These are phyloP conservation scores for Epizoanthus scotinus DNA, from an alignment of 92 coral and sea anemone genomes.

Conservation along the genomic window DNA sequence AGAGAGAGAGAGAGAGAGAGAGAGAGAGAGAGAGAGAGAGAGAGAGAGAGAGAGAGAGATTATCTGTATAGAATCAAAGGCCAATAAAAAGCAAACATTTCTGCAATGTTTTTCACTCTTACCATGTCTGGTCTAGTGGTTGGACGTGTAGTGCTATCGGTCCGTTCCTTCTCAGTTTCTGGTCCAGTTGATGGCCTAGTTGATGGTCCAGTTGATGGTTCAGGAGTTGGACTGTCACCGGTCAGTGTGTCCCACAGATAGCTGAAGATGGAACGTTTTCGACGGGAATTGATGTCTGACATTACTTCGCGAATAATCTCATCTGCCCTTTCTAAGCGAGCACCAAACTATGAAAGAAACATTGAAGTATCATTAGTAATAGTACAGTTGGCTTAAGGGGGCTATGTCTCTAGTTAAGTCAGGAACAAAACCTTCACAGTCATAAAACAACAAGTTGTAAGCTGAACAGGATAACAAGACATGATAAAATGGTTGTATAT, in stretches of 20 bases:
- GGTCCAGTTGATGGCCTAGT: slow-evolving; percentile 36
- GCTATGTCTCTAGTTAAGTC: too few relatives aligned
- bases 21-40: too few relatives aligned
- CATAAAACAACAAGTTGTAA: too few relatives aligned
- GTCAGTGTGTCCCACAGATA: slow-evolving; percentile 28
- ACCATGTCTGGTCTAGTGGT: slow-evolving; percentile 1
- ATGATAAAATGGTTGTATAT: too few relatives aligned
- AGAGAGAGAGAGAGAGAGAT: too few relatives aligned
- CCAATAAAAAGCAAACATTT: too few relatives aligned
- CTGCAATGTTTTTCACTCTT: too few relatives aligned
- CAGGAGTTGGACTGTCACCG: slow-evolving; percentile 2
- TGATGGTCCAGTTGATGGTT: neutral
- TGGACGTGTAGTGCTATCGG: neutral
- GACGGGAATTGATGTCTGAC: slow-evolving; percentile 60
- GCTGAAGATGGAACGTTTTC: slow-evolving; percentile 69
- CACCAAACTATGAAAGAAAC: slow-evolving; percentile 61
- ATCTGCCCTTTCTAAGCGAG: slow-evolving; percentile 79
- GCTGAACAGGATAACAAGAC: too few relatives aligned
- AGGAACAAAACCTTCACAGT: too few relatives aligned
- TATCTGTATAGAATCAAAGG: too few relatives aligned
- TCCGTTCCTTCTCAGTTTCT: neutral
- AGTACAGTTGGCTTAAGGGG: too few relatives aligned
- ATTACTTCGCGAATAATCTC: slow-evolving; percentile 65
- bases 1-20: too few relatives aligned
- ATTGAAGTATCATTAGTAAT: neutral